Base-by-base conservation (phyloP, 2,888 invertebrate species). In the Heliconius aoede region DNA sequence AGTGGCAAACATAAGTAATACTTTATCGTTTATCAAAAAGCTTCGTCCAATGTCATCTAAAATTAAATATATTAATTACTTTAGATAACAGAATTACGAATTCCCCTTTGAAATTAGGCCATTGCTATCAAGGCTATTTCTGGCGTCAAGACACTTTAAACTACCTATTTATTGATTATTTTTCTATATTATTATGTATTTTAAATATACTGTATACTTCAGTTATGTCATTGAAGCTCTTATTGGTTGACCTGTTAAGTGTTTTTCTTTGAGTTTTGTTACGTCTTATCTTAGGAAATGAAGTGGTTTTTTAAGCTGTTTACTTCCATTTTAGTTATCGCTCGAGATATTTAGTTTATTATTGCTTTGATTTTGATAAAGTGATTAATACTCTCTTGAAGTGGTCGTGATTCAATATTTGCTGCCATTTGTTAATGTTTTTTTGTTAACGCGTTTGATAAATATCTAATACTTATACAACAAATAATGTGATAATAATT, bases 221-320 rank as follows among this genome's bases (percentile, higher is more conserved):
- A 73, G 55, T 21, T 26, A 55, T 76, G 64, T 65, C 73, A 73
- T 69, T 76, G 71, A 32, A 62, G 36, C 69, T 5, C 24, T 32
- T n/a, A 51, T 51, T 65, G 32, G 69, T 76, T 77, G 78, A 74
- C 68, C 30, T 61, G 21, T 79, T n/a, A 77, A 79, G 78, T 79
- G 76, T 68, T 67, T 62, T 78, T 78, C 68, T 75, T 40, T 78
- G 40, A 73, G 26, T 15, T 55, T 36, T 76, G 61, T 76, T 76
- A 68, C 11, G n/a, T 13, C 1, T 32, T 32, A 64, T 24, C n/a
- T 64, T 58, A 24, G n/a, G 13, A 64, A 36, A 24, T 36, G 24
- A 4, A 68, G 58, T 72, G n/a, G 24, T 46, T 26, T 68, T 28
- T 58, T 8, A 24, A 71, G 68, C 62, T 9, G 36, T 55, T 36